Evolutionary conservation across 2,797 vertebrate genomes (phyloP), one percentile per base, ranked within the genome.

Genomic region (Gallirallus australis): DNA sequence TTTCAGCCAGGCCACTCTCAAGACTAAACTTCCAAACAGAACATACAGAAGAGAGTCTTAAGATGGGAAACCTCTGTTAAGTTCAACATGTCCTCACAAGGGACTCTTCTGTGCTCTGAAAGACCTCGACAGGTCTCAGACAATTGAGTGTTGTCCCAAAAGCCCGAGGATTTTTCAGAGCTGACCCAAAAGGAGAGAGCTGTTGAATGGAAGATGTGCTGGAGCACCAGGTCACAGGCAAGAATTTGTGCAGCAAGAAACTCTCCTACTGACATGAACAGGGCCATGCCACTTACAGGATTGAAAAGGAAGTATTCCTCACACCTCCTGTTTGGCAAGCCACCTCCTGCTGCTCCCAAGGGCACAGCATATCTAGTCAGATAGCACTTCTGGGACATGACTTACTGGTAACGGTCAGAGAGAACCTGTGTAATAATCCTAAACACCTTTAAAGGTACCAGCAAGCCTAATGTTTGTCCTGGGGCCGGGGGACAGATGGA

Each of bases 31-130:
- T 65, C 18, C 19, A 75, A 69, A 81, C 0, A 0, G 78, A 81
- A 52, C 0, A 31, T 12, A 59, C 0, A 0, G 78, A 81, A 52
- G 0, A 31, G 12, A 59, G 56, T 8, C 82, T 70, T 61, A 0
- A 0, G 27, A 57, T 0, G 0, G 64, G 28, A 91, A 83, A 59
- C 5, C 27, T 66, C 30, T 50, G 4, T 7, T 19, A 48, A 59
- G 47, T 65, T 64, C 73, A 88, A 40, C 25, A 79, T 0, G 6
- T 27, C 42, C 69, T 65, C 76, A 63, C 15, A 76, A n/a, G 10
- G 8, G 24, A 73, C 25, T 77, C 48, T 11, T 77, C 45, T 7
- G 5, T 4, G 18, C 53, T 80, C 54, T 40, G 15, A 13, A 65
- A 72, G 33, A 57, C 64, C 35, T 80, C 60, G 42, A 0, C 2